These are phyloP conservation scores for Neotragus pygmaeus DNA, from an alignment of 2,113 vertebrate genomes.

Conservation along the genomic window DNA sequence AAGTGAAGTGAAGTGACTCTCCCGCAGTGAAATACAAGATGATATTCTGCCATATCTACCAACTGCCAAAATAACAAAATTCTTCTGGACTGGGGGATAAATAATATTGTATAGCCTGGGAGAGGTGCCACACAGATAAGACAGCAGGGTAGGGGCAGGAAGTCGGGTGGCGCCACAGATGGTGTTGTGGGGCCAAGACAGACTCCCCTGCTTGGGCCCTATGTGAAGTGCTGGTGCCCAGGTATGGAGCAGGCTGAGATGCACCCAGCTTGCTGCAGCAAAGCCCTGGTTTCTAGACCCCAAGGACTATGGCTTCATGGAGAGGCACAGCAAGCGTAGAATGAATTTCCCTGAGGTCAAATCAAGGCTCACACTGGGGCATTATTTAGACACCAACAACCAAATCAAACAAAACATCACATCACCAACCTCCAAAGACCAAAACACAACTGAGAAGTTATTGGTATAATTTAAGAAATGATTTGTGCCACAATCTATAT, in stretches of 20 bases:
- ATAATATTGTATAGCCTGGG: no score
- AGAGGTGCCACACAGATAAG: accelerated
- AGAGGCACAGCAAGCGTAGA: accelerated
- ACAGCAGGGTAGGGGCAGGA: neutral
- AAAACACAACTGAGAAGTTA: neutral
- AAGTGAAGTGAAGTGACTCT: neutral
- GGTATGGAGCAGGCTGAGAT: neutral
- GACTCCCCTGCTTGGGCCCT: neutral
- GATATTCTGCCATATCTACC: neutral
- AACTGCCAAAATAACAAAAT: neutral
- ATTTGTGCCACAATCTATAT: neutral
- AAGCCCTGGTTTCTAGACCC: neutral
- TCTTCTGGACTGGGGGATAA: neutral
- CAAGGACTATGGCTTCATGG: neutral
- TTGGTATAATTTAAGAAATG: neutral
- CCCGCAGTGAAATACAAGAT: neutral
- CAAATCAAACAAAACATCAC: neutral
- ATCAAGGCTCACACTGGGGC: neutral
- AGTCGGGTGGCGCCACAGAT: no score
- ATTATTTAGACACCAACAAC: neutral
- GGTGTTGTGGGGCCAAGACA: neutral
- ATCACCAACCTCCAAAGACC: neutral
- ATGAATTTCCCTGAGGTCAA: neutral
- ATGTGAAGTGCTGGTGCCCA: no score
- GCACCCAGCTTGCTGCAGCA: neutral